These are phyloP conservation scores for Rhinolophus sinicus DNA, from an alignment of 2,113 vertebrate genomes.

Conservation along the genomic window DNA sequence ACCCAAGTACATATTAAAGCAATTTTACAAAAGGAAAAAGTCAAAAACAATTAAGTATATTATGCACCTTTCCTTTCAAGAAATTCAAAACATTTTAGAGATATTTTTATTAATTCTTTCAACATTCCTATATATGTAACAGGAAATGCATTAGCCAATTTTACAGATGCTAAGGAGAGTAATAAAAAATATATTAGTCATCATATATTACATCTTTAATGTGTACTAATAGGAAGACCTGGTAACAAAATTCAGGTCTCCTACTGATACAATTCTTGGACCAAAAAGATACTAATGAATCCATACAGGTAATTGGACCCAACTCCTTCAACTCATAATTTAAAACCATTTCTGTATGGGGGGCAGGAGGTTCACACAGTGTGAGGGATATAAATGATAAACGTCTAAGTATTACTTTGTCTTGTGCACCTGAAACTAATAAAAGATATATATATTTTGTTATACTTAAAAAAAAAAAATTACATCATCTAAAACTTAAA, in stretches of 20 bases:
- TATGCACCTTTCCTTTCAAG: constrained; percentile 29
- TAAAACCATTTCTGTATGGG: constrained; percentile 20
- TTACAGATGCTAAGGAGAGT: neutral
- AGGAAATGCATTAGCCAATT: neutral
- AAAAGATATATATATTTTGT: too few relatives aligned
- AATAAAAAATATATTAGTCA: constrained; percentile 10
- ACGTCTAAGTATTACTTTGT: too few relatives aligned
- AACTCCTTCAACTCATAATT: constrained; percentile 15
- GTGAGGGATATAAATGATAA: too few relatives aligned
- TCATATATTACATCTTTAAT: constrained; percentile 36
- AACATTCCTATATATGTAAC: constrained; percentile 38
- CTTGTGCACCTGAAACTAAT: too few relatives aligned
- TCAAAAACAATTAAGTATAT: neutral
- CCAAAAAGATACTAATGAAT: constrained; percentile 24
- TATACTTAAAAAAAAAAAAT: too few relatives aligned
- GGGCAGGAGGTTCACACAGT: too few relatives aligned
- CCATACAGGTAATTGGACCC: neutral
- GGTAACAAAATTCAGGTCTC: neutral
- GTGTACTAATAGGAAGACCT: neutral
- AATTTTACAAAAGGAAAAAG: constrained; percentile 50
- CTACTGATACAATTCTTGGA: neutral
- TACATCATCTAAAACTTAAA: too few relatives aligned
- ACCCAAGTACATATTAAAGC: constrained; percentile 9
- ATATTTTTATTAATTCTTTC: constrained; percentile 47
- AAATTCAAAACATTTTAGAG: constrained; percentile 44